Evolutionary conservation across 2,797 vertebrate species (phyloP).

Genomic region (Chelon auratus): DNA sequence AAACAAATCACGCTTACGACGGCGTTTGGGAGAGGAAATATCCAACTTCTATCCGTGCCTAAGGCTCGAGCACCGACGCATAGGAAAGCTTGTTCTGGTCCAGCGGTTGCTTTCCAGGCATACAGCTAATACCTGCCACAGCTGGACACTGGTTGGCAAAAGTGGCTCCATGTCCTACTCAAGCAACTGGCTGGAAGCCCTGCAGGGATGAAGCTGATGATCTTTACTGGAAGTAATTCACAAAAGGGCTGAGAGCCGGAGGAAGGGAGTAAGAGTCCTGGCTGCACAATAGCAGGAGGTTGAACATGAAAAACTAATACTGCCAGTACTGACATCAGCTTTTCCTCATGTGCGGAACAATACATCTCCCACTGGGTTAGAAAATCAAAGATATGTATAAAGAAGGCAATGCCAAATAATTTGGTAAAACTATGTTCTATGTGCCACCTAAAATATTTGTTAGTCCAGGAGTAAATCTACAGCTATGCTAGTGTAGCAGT

Average conservation of each 20-base stretch:
- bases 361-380: not conserved
- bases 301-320: constrained; percentile 53
- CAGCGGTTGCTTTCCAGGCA: constrained; percentile 45
- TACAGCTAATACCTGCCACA: constrained; percentile 16
- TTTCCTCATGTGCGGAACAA: constrained; percentile 49
- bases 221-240: constrained; percentile 62
- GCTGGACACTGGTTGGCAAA: constrained; percentile 26
- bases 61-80: constrained; percentile 12
- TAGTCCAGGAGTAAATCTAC: not conserved
- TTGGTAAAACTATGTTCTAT: too few species aligned
- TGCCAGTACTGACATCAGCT: constrained; percentile 45
- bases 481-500: not conserved
- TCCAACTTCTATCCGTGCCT: constrained; percentile 22
- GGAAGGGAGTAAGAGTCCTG: constrained; percentile 52
- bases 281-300: constrained; percentile 69
- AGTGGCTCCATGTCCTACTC: not conserved
- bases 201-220: constrained; percentile 40
- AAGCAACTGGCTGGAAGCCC: constrained; percentile 37
- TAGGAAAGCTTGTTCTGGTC: constrained; percentile 28
- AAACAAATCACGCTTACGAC: constrained; percentile 33
- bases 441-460: not conserved
- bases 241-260: constrained; percentile 37
- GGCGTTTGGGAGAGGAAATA: constrained; percentile 52
- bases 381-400: not conserved
- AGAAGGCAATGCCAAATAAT: not conserved